phyloP scores from a whole-genome alignment of 2,113 vertebrate species.

The Carassius gibelio region DNA sequence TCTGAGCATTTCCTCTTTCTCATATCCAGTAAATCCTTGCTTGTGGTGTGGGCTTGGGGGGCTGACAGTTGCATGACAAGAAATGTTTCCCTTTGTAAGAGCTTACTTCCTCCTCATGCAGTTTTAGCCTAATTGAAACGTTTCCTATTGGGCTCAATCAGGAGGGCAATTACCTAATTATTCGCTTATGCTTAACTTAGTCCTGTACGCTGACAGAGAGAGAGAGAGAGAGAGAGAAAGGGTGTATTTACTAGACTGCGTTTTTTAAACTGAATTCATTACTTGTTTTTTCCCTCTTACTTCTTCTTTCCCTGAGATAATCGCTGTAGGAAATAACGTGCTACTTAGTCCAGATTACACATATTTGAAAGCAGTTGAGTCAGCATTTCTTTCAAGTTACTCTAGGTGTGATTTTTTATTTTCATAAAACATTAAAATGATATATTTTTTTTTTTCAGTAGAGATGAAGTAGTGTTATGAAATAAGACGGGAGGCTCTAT shows the following conservation, averaged over 20 bases:
- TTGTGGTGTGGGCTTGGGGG: conserved; percentile 85
- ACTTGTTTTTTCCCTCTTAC: not conserved
- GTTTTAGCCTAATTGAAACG: conserved; percentile 99
- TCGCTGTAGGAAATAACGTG: not conserved
- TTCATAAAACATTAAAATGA: too few relatives aligned
- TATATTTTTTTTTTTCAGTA: too few relatives aligned
- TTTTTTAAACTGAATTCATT: not conserved
- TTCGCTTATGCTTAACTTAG: conserved; percentile 93
- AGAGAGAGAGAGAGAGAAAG: conserved; percentile 35
- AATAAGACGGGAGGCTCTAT: not conserved
- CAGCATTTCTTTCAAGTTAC: not conserved
- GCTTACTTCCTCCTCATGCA: conserved; percentile 92
- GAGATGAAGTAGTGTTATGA: too few relatives aligned
- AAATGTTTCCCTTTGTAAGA: conserved; percentile 99
- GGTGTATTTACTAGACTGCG: not conserved
- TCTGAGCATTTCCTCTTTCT: conserved; percentile 80
- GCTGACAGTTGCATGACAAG: conserved; percentile 99
- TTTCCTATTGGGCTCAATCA: conserved; percentile 99
- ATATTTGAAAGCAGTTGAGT: not conserved
- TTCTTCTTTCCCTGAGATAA: not conserved
- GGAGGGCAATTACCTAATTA: conserved; percentile 99
- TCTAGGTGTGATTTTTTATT: too few relatives aligned
- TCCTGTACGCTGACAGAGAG: conserved; percentile 64
- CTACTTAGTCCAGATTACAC: conserved; percentile 1
- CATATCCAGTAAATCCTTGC: conserved; percentile 89